Evolutionary conservation across 2,888 invertebrate species (phyloP), one percentile per base, ranked within the genome.

Genomic region (Protophormia terraenovae): DNA sequence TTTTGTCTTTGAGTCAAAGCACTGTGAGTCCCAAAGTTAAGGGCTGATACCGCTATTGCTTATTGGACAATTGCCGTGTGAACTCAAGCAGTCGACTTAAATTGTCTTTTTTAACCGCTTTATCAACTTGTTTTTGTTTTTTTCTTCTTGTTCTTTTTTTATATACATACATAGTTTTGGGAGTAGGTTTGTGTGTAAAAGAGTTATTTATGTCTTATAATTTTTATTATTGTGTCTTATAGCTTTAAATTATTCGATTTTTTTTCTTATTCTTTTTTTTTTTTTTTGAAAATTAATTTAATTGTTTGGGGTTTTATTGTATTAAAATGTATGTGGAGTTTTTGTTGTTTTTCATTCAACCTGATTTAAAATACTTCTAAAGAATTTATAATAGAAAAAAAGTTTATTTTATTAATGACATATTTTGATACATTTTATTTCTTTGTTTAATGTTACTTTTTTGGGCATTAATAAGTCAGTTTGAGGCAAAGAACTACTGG

Each of bases 221-320:
- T 24, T 50, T 55, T 66, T 14, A 45, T 55, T 67, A 47, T 47
- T 80, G 66, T 41, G 22, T 58, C 38, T 41, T 29, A 55, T 16
- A 80, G 58, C 27, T 73, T 80, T 58, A 72, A 71, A 38, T 71
- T 45, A 35, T 62, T 24, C 10, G n/a, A 29, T 32, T 47, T 64
- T 72, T n/a, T n/a, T n/a, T n/a, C n/a, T n/a, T n/a, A n/a, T n/a
- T n/a, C n/a, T n/a, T n/a, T n/a, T 53, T 35, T 69, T 12, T 29
- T 62, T 35, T 62, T 50, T 24, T 19, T 12, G 6, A 27, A 53
- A 38, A 64, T 53, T 64, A 45, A 64, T 64, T 76, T 53, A 32
- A 41, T 64, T 76, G 73, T 73, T 24, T 73, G 32, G 32, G 1
- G n/a, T 73, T 73, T 47, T 62, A 38, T 35, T 32, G 12, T 35